Evolutionary conservation across 2,888 invertebrate species (phyloP).

Genomic region (Drosophila helvetica): DNA sequence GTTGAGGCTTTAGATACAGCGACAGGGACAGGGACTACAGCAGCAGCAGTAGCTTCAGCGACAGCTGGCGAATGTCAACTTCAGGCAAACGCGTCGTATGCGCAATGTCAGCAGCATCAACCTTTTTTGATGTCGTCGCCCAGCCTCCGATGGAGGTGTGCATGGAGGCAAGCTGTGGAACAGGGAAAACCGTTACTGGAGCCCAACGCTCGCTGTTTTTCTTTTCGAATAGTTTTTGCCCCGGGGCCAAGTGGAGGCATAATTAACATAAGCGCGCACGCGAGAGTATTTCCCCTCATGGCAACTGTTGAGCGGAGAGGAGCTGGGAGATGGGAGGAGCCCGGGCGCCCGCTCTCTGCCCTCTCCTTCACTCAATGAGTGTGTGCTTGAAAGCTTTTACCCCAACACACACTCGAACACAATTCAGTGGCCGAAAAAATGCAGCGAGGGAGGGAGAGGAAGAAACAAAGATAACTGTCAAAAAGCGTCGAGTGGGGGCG

Average conservation of each 20-base stretch:
- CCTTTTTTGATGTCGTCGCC: conserved; percentile 18
- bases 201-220: conserved; percentile 65
- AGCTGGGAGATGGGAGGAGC: too few species aligned
- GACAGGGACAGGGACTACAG: conserved; percentile 1
- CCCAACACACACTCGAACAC: conserved; percentile 36
- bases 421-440: conserved; percentile 34
- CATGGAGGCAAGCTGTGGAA: neutral
- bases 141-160: neutral
- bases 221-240: conserved; percentile 67
- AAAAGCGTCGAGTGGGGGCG: conserved; percentile 36
- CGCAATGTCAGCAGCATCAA: conserved; percentile 36
- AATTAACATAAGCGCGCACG: conserved; percentile 71
- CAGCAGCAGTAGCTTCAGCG: neutral
- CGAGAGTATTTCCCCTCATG: too few species aligned
- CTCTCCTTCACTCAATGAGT: neutral
- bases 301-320: too few species aligned
- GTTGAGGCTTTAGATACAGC: conserved; percentile 9
- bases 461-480: conserved; percentile 45
- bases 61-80: conserved; percentile 32
- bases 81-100: conserved; percentile 46
- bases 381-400: conserved; percentile 72
- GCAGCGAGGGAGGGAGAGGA: neutral
- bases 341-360: neutral
- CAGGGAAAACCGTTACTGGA: conserved; percentile 28
- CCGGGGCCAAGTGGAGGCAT: conserved; percentile 69